A percentile compares a stretch with the other conserved stretches of the same genome.
These are phyloP conservation scores for silkworm (Bombyx mori) DNA, from an alignment of 1,140 invertebrate species.

Conservation along the genomic window DNA sequence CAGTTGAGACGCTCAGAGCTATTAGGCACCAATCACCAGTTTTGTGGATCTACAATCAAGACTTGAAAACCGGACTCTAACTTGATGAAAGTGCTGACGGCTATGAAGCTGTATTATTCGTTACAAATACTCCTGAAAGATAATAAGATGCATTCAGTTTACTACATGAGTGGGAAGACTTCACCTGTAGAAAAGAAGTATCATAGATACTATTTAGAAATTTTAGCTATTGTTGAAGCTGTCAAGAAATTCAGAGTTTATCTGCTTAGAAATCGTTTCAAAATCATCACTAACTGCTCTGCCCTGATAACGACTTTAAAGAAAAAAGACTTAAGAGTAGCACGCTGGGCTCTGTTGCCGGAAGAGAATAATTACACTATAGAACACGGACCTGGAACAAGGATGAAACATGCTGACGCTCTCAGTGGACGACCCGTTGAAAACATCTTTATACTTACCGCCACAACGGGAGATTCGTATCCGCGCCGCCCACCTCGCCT, in stretches of 20 bases:
- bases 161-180: too few species aligned
- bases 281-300: constrained; percentile 59
- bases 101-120: constrained; percentile 3
- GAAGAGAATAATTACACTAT: constrained; percentile 45
- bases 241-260: constrained; percentile 68
- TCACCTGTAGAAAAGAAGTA: constrained; percentile 50
- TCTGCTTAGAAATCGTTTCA: constrained; percentile 60
- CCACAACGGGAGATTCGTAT: constrained; percentile 1
- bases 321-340: constrained; percentile 40
- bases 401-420: constrained; percentile 59
- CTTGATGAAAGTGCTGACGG: too few species aligned
- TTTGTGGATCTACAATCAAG: too few species aligned
- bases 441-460: constrained; percentile 14
- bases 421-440: constrained; percentile 42
- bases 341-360: constrained; percentile 23
- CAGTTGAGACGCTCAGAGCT: background rate
- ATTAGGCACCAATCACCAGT: too few species aligned
- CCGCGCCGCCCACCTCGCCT: too few species aligned
- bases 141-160: too few species aligned
- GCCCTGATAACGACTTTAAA: constrained; percentile 45
- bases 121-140: constrained; percentile 17
- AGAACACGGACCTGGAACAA: constrained; percentile 34
- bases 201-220: constrained; percentile 64
- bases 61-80: too few species aligned
- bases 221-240: constrained; percentile 64